These are phyloP conservation scores for Drosophila dives DNA, from an alignment of 2,888 invertebrate genomes.

Conservation along the genomic window DNA sequence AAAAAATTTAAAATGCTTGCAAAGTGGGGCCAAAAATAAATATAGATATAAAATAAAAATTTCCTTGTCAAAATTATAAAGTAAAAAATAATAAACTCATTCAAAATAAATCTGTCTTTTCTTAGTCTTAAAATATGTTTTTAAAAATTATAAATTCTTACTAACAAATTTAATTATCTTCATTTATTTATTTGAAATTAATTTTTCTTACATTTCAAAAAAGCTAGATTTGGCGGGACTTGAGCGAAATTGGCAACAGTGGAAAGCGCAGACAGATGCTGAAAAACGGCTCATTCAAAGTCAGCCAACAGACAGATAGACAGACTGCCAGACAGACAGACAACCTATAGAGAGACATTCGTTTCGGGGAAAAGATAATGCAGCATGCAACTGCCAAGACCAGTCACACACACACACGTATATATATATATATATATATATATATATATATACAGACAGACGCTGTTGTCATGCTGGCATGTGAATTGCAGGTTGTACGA, in stretches of 20 bases:
- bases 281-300: conserved; percentile 65
- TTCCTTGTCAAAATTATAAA: too few species aligned
- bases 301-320: conserved; percentile 34
- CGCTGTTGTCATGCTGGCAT: conserved; percentile 45
- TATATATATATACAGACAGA: conserved; percentile 1
- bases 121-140: not conserved
- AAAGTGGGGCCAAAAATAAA: too few species aligned
- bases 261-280: conserved; percentile 16
- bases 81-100: too few species aligned
- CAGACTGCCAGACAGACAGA: conserved; percentile 8
- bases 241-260: conserved; percentile 12
- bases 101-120: not conserved
- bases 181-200: not conserved
- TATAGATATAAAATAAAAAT: too few species aligned
- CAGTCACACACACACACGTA: conserved; percentile 43
- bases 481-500: conserved; percentile 65
- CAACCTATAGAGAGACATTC: conserved; percentile 32
- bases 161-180: not conserved
- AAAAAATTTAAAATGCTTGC: too few species aligned
- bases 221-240: not conserved
- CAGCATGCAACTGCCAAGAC: conserved; percentile 73
- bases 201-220: not conserved
- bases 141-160: not conserved
- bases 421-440: conserved; percentile 1
- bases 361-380: conserved; percentile 76